Evolutionary conservation across 92 coral and sea anemone species (phyloP).

Genomic region (Epizoanthus scotinus): DNA sequence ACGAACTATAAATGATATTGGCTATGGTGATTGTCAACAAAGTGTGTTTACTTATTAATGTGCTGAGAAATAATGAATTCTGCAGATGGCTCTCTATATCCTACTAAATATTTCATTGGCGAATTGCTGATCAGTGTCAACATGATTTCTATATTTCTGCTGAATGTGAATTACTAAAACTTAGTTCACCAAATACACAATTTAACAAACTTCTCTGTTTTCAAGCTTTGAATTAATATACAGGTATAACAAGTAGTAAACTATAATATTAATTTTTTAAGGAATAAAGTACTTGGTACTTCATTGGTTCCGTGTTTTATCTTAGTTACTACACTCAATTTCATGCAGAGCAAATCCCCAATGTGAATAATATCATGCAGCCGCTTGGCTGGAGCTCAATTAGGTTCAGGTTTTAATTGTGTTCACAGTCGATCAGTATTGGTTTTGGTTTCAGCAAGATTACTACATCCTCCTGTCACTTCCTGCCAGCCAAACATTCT

Average conservation of each 20-base stretch:
- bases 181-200: neutral
- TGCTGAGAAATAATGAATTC: constrained; percentile 1
- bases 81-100: constrained; percentile 4
- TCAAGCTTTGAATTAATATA: no score
- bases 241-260: no score
- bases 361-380: neutral
- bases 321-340: neutral
- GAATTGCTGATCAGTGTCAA: neutral
- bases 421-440: neutral
- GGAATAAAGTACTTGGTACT: neutral
- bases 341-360: neutral
- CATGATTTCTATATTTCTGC: neutral
- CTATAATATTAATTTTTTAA: no score
- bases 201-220: no score
- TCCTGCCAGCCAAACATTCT: neutral
- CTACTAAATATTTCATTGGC: neutral
- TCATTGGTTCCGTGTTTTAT: neutral
- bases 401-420: neutral
- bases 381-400: neutral
- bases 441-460: neutral
- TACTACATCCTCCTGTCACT: neutral
- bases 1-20: neutral
- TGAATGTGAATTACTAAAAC: neutral
- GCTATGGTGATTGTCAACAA: constrained; percentile 6
- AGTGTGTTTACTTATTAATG: neutral